Evolutionary conservation across 1,140 invertebrate genomes (phyloP), one percentile per base, ranked within the genome.

Genomic region (Drosophila kepulauana): DNA sequence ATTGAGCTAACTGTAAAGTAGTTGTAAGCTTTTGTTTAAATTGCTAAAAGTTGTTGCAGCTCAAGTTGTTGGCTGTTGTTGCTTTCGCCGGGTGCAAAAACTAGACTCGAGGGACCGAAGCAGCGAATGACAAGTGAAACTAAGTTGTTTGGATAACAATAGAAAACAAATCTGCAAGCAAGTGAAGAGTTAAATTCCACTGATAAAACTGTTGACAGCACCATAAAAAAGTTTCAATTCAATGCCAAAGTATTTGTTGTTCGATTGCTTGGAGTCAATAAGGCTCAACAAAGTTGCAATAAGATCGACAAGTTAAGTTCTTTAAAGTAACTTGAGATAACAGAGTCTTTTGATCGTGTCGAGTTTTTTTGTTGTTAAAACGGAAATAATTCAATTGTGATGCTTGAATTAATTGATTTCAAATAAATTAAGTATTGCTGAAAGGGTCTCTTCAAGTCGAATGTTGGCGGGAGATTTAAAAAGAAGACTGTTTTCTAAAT

Each of bases 1-100:
- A 78, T 78, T 78, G 62, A 78, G 66, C 66, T 56, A 54, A 75
- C 20, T 66, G 46, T 20, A 49, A 65, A 82, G 67, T 66, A 61
- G 51, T 28, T 67, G 49, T 54, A 45, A 48, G 61, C 48, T 35
- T 61, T 58, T 59, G 63, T 76, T 76, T 68, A 38, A 69, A 65
- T 58, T 68, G 41, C 46, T 43, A 30, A 41, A 62, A 69, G 41
- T 54, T 69, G 13, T 15, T 43, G 57, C 71, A 57, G 49, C 48
- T 74, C 65, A 49, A 56, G 13, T 62, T 69, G 13, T 16, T 13
- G 8, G 6, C 20, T 25, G 20, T 25, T 25, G 20, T 25, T 25
- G 20, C 20, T 25, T 33, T 33, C 33, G 33, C 33, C 33, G 5
- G 5, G 13, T 15, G 7, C 7, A 11, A 15, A 5, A 8, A 20